Evolutionary conservation across 1,140 invertebrate genomes (phyloP).

Genomic region (Drosophila equinoxialis): DNA sequence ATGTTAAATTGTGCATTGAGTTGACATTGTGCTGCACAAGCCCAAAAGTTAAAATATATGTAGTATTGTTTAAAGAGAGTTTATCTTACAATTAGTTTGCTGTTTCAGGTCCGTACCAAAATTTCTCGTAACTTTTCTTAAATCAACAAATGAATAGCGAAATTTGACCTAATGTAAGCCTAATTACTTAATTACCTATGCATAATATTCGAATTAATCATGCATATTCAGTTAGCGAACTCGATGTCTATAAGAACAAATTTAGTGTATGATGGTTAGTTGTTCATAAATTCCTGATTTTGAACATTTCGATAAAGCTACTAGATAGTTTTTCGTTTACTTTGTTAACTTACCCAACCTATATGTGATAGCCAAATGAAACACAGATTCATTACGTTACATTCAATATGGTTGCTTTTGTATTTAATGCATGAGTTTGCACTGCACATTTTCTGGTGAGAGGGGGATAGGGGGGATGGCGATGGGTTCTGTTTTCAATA

Average conservation of each 20-base stretch:
- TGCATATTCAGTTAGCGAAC: no score
- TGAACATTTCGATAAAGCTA: no score
- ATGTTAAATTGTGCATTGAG: constrained; percentile 42
- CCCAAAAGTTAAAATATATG: background rate
- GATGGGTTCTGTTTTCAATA: constrained; percentile 42
- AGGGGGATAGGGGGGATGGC: constrained; percentile 20
- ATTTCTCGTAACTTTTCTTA: no score
- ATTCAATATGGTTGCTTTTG: constrained; percentile 72
- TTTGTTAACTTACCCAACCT: background rate
- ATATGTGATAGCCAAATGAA: constrained; percentile 11
- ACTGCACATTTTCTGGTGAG: constrained; percentile 36
- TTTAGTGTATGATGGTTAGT: no score
- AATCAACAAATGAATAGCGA: no score
- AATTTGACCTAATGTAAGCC: no score
- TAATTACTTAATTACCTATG: no score
- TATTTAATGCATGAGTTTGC: constrained; percentile 70
- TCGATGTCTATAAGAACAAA: no score
- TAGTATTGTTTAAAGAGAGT: background rate
- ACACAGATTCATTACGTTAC: constrained; percentile 37
- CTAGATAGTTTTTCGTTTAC: no score
- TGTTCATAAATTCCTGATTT: no score
- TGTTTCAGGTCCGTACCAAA: no score
- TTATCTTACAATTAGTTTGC: constrained; percentile 23
- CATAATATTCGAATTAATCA: no score
- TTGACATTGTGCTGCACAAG: constrained; percentile 52